Percentiles rank a stretch among this genome's conserved stretches.
Conservation (phyloP, 1,140 invertebrate species). For the Thaumatotibia leucotreta region DNA sequence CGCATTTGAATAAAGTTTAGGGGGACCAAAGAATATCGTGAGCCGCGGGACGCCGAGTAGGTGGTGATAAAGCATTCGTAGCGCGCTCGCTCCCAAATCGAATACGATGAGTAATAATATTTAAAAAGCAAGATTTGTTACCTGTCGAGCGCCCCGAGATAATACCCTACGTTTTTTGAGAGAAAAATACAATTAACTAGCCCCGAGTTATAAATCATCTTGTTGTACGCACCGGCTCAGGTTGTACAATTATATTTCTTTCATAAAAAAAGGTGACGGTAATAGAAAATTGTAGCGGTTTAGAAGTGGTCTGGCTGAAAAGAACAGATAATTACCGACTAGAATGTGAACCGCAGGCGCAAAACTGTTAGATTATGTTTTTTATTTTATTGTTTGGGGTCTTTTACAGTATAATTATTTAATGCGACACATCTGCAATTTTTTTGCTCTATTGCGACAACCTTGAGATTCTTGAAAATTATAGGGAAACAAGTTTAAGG, state of each 20-base stretch:
- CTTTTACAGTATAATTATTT: constrained; percentile 15
- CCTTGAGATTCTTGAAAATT: too few species aligned
- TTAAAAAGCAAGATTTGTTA: constrained; percentile 75
- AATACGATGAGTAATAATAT: constrained; percentile 75
- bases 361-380: constrained; percentile 11
- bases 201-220: constrained; percentile 57
- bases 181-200: constrained; percentile 70
- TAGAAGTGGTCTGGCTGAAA: constrained; percentile 35
- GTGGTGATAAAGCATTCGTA: constrained; percentile 73
- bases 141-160: constrained; percentile 66
- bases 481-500: too few species aligned
- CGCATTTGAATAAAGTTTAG: constrained; percentile 72
- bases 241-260: constrained; percentile 59
- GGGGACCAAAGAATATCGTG: constrained; percentile 62
- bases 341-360: constrained; percentile 21
- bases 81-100: constrained; percentile 69
- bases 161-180: constrained; percentile 62
- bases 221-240: constrained; percentile 47
- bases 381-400: background rate
- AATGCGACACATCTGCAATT: constrained; percentile 22
- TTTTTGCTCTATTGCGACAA: constrained; percentile 17
- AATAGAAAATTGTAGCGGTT: constrained; percentile 44
- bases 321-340: constrained; percentile 42
- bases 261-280: constrained; percentile 43
- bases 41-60: constrained; percentile 71